Conservation (phyloP, 1,140 invertebrate genomes). For the Plutomurus gul region DNA sequence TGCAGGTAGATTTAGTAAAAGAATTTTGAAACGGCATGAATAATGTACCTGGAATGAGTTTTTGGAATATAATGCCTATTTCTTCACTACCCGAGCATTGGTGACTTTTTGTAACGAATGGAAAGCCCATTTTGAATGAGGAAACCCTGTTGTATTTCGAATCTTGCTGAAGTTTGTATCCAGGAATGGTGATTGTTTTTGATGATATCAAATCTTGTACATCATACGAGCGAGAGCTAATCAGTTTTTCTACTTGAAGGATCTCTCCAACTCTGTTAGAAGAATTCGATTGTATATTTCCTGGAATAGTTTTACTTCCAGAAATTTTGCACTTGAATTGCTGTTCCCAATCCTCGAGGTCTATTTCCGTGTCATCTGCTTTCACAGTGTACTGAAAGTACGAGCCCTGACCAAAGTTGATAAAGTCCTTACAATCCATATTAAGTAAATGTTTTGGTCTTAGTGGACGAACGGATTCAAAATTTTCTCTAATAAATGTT, state of each 20-base stretch:
- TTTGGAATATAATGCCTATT: neutral
- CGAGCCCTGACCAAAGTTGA: neutral
- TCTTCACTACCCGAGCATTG: neutral
- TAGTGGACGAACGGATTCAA: neutral
- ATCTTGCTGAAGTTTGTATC: neutral
- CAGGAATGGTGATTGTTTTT: neutral
- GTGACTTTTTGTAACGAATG: neutral
- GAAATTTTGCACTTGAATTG: neutral
- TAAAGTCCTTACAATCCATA: neutral
- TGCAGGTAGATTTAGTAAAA: neutral
- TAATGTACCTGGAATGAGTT: neutral
- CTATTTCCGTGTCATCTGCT: neutral
- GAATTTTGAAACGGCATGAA: neutral
- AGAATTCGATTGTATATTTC: no score
- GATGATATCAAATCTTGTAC: neutral
- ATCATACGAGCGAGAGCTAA: neutral
- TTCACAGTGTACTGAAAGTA: neutral
- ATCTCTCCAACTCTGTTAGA: neutral
- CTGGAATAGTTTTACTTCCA: no score
- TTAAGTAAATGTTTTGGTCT: neutral
- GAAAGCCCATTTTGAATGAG: neutral
- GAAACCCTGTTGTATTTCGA: neutral
- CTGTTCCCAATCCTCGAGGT: neutral
- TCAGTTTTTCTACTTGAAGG: neutral
- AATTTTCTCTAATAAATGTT: neutral